Percentiles rank a stretch among this genome's conserved stretches.
These are phyloP conservation scores for Danionella dracula DNA, from an alignment of 2,797 vertebrate species.

Conservation along the genomic window DNA sequence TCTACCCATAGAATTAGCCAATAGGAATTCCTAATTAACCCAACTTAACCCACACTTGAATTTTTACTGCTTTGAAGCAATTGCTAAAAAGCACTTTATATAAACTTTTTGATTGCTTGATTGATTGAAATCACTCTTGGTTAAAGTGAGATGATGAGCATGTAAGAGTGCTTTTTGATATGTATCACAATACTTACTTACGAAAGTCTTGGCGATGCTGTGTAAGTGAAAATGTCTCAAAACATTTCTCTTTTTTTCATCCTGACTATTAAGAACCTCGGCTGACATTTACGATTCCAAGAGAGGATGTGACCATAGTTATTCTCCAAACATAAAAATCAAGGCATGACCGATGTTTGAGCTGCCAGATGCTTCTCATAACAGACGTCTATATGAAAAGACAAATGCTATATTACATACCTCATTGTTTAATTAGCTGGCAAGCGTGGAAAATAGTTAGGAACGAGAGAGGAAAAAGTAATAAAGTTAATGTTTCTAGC, in stretches of 20 bases:
- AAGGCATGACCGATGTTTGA: slow-evolving; percentile 1
- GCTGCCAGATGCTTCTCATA: slow-evolving; percentile 25
- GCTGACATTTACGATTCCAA: neutral
- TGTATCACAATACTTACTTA: too few relatives aligned
- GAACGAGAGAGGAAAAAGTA: slow-evolving; percentile 37
- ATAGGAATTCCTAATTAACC: too few relatives aligned
- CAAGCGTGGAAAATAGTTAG: slow-evolving; percentile 16
- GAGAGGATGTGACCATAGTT: neutral
- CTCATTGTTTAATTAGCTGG: slow-evolving; percentile 38
- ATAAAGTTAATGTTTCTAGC: slow-evolving; percentile 36
- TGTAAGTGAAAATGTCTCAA: neutral
- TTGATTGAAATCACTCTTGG: too few relatives aligned
- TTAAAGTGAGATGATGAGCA: too few relatives aligned
- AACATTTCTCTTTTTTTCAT: neutral
- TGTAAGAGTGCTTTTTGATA: too few relatives aligned
- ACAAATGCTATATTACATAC: slow-evolving; percentile 25
- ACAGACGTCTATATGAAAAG: slow-evolving; percentile 23
- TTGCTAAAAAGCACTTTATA: too few relatives aligned
- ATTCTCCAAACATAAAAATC: slow-evolving; percentile 24
- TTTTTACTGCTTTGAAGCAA: too few relatives aligned
- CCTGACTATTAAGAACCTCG: neutral
- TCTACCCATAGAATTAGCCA: too few relatives aligned
- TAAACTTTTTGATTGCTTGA: too few relatives aligned
- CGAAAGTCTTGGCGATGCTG: too few relatives aligned
- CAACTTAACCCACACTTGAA: too few relatives aligned